phyloP scores from a whole-genome alignment of 2,797 vertebrate species.

The Malurus leucopterus region DNA sequence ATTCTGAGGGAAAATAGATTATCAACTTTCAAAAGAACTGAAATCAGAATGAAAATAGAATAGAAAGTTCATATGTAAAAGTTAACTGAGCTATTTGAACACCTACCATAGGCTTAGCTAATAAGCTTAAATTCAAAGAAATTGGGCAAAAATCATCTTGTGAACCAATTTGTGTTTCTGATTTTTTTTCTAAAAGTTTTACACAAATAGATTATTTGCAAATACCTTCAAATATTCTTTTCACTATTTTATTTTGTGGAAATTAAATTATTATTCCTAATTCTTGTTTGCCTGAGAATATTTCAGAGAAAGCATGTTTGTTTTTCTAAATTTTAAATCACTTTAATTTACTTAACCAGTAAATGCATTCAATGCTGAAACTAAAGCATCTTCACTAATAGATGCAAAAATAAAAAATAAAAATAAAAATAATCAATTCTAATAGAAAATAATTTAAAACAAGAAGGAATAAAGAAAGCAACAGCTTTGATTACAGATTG shows the following conservation, averaged over 20 bases:
- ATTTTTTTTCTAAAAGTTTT: background rate
- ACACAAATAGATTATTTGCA: background rate
- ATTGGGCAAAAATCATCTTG: background rate
- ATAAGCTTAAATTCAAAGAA: background rate
- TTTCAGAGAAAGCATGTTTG: background rate
- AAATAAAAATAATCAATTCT: background rate
- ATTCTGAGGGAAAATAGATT: background rate
- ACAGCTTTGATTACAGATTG: background rate
- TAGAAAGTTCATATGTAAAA: background rate
- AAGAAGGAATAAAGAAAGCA: background rate
- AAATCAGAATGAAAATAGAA: background rate
- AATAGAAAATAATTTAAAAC: background rate
- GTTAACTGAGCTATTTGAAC: background rate
- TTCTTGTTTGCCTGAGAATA: background rate
- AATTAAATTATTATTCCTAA: background rate
- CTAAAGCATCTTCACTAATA: background rate
- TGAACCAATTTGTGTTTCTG: background rate
- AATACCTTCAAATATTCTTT: background rate
- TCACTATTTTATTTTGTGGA: background rate
- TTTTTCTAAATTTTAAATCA: background rate
- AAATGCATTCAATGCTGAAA: fast-evolving
- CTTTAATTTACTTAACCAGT: background rate
- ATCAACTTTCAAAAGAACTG: background rate
- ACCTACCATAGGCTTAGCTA: background rate
- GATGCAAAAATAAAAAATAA: background rate